phyloP scores from a whole-genome alignment of 2,797 vertebrate genomes.

The Diplodus puntazzo region DNA sequence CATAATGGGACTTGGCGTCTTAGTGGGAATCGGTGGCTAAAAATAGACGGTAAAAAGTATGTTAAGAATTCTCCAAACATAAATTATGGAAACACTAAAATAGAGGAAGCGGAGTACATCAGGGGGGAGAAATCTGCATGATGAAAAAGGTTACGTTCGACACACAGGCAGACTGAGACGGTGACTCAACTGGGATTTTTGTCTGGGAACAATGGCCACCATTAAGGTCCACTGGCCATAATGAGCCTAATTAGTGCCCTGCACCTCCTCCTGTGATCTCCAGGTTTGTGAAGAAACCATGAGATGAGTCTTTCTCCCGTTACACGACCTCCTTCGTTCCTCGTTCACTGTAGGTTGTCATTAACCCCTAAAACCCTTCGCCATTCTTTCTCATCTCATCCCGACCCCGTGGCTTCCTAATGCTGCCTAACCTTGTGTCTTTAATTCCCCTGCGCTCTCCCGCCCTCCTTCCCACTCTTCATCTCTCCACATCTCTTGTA shows the following conservation, averaged over 20 bases:
- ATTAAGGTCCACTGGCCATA: constrained; percentile 73
- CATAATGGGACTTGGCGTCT: constrained; percentile 18
- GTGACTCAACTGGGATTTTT: constrained; percentile 24
- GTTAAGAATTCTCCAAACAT: constrained; percentile 10
- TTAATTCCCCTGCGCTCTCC: constrained; percentile 23
- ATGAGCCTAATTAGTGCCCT: constrained; percentile 78
- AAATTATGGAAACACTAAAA: constrained; percentile 2
- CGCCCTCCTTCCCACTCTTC: constrained; percentile 42
- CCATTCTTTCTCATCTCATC: constrained; percentile 60
- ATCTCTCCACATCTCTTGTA: constrained; percentile 29
- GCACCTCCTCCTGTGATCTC: constrained; percentile 71
- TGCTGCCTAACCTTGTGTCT: constrained; percentile 24
- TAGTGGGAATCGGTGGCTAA: constrained; percentile 27
- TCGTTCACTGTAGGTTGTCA: constrained; percentile 68
- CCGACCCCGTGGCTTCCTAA: constrained; percentile 32
- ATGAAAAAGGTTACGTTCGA: constrained; percentile 2
- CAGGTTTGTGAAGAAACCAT: constrained; percentile 50
- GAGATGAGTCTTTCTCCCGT: constrained; percentile 44
- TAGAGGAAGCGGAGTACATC: background rate
- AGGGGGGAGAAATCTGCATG: background rate
- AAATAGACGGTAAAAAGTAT: constrained; percentile 10
- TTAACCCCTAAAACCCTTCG: constrained; percentile 74
- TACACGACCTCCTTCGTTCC: constrained; percentile 55
- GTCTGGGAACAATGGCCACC: constrained; percentile 54
- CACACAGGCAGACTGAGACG: constrained; percentile 3